Evolutionary conservation across 2,888 invertebrate species (phyloP), one percentile per base, ranked within the genome.

Genomic region (Drosophila hamatofila): DNA sequence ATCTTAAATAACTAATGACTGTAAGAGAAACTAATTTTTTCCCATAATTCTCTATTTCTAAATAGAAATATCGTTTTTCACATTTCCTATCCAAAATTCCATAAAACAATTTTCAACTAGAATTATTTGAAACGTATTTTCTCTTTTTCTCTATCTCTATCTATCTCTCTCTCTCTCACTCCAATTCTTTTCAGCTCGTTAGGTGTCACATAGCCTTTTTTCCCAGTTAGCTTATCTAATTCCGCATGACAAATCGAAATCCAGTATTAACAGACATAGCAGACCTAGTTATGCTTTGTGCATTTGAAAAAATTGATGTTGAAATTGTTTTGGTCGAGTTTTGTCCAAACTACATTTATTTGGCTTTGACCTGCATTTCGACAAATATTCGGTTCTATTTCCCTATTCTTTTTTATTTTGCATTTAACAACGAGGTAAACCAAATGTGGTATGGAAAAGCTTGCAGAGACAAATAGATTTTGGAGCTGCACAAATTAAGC

Each of bases 381-480:
- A 7, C 8, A 27, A 54, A 54, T 39, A 35, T 39, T 54, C 21
- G 11, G 11, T 5, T 35, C 16, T 25, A 16, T 37, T 35, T 16
- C 0, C 3, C 16, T 12, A 25, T 23, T 52, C 3, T 21, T 12
- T 37, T 23, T 52, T 52, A 0, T 23, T 33, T 21, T n/a, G 35
- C 25, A n/a, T 37, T 39, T 12, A 27, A 5, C 41, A 14, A 18
- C 21, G 25, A 42, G 56, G 42, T 33, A 23, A 42, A 16, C 56
- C n/a, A 25, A 11, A 4, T 58, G 57, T 42, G 33, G 41, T 18
- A 41, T 11, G 9, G 14, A 21, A 55, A 30, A 37, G 30, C 49
- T 56, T 18, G 39, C n/a, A 23, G 51, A 18, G 23, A 7, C 37
- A 59, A 65, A 61, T 55, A 44, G 61, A 33, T 49, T 48, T 72